Evolutionary conservation across 53 echinoderm and acorn worm genomes (phyloP).

Genomic region (Pentamera pediparva): DNA sequence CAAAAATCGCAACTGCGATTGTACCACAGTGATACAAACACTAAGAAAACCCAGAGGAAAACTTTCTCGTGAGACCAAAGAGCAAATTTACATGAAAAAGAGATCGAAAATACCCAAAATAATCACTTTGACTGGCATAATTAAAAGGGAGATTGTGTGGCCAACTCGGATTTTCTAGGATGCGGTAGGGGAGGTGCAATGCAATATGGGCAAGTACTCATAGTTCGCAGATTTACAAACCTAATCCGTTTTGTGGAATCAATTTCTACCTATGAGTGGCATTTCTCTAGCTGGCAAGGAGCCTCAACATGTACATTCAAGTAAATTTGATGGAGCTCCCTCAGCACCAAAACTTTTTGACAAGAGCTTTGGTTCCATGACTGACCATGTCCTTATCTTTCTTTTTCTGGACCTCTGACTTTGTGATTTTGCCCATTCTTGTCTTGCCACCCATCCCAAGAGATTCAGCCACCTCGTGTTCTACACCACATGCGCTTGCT

Average conservation of each 20-base stretch:
- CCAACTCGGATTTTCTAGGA: no score
- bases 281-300: neutral
- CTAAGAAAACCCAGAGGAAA: no score
- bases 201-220: no score
- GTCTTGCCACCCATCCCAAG: neutral
- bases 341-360: neutral
- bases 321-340: neutral
- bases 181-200: no score
- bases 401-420: neutral
- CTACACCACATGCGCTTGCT: neutral
- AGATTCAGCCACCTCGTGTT: neutral
- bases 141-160: no score
- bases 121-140: no score
- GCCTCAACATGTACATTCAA: conserved; percentile 5
- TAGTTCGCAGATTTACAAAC: no score
- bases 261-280: neutral
- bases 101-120: no score
- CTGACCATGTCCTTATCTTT: neutral
- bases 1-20: no score
- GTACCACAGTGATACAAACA: no score
- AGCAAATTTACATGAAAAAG: no score
- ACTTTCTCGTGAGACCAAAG: no score
- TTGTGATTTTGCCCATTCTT: neutral
- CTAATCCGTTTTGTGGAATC: neutral
- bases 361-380: neutral